Conservation (phyloP, 2,113 vertebrate genomes). For the Delphinus delphis region DNA sequence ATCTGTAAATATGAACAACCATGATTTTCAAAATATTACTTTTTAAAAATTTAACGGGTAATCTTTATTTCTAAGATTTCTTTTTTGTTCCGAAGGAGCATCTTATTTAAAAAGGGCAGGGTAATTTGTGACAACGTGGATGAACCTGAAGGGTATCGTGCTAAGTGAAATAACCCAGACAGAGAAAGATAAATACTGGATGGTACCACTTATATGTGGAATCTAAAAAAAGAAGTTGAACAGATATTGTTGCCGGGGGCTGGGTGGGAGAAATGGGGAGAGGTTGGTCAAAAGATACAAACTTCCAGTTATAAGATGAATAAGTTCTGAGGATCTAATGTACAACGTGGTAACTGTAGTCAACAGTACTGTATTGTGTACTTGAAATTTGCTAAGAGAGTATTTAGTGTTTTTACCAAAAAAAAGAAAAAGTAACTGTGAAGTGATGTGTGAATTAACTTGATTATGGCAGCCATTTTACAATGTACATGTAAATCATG, state of each 20-base stretch:
- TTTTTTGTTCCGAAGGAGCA: neutral
- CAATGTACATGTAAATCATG: neutral
- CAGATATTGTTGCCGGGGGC: neutral
- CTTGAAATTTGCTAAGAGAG: neutral
- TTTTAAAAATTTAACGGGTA: neutral
- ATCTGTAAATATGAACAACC: neutral
- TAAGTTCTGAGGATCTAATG: neutral
- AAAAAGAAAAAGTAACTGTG: neutral
- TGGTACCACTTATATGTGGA: neutral
- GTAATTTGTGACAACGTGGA: neutral
- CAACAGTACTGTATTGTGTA: neutral
- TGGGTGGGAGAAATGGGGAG: neutral
- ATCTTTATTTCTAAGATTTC: constrained; percentile 24
- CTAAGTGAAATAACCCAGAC: neutral
- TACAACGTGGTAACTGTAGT: neutral
- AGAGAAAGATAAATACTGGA: neutral
- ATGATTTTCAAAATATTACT: neutral
- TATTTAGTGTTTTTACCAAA: neutral
- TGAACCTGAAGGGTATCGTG: neutral
- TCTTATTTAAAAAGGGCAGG: constrained; percentile 22
- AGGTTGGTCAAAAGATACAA: neutral
- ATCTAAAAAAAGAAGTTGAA: neutral
- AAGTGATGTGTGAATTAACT: neutral
- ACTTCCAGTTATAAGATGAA: neutral
- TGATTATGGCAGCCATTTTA: neutral